Evolutionary conservation across 2,797 vertebrate species (phyloP), one percentile per base, ranked within the genome.

Genomic region (Synanceia verrucosa): DNA sequence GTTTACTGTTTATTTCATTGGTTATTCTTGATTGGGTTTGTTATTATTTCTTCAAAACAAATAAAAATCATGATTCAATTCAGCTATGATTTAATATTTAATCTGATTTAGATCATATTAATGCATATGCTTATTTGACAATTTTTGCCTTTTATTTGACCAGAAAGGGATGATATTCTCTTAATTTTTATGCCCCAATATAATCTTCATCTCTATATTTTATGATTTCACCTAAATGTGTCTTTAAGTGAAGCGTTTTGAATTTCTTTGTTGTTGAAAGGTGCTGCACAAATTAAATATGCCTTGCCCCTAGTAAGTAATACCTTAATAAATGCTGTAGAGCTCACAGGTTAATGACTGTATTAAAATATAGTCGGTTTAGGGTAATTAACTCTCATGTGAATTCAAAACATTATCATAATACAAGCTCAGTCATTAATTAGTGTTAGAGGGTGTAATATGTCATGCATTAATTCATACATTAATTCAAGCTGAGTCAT

Each of bases 401-500:
- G 51, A 39, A 63, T 13, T 36, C 47, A 37, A 41, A 48, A 58
- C 39, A 36, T 55, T 23, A 51, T 13, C 19, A 41, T 5, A 5
- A 19, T 6, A 43, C 24, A 29, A 9, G n/a, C 31, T 34, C 26
- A 28, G 19, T 50, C 43, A 51, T 50, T 56, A 11, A 63, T 51
- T 46, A 53, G 51, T 9, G 60, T 7, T 43, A 1, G 11, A 63
- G n/a, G 39, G 8, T 47, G 28, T 26, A 14, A 57, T 39, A 39
- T 53, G 44, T 48, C 53, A 75, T 10, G 24, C 41, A 57, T 44
- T 41, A 7, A 51, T 47, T 52, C 46, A 79, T 23, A 16, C n/a
- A 76, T 50, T 50, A 26, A 43, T 59, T 57, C 36, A 36, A 34
- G 29, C 43, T 11, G 65, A 67, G 43, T 69, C 63, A 67, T 58